These are phyloP conservation scores for Oreochromis tanganicae DNA, from an alignment of 2,113 vertebrate species.

Conservation along the genomic window DNA sequence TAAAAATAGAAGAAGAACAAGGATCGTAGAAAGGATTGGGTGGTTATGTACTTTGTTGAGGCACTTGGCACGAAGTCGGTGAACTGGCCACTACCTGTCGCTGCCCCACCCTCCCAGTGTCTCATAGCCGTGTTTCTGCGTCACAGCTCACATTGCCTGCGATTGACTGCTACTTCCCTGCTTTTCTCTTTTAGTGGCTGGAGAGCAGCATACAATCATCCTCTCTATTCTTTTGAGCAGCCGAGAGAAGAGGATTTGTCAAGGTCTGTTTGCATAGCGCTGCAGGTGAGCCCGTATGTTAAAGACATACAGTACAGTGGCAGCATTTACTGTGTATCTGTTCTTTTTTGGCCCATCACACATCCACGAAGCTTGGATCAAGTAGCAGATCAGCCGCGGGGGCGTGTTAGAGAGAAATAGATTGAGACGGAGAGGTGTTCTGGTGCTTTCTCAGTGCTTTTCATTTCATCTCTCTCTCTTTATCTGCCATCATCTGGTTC, in stretches of 20 bases:
- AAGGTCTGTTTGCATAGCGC: neutral
- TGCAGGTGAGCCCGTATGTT: constrained; percentile 25
- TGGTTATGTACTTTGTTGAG: constrained; percentile 8
- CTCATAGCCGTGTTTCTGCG: constrained; percentile 11
- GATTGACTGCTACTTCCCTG: constrained; percentile 42
- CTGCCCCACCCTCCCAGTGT: constrained; percentile 48
- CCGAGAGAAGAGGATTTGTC: neutral
- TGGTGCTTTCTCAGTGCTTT: constrained; percentile 35
- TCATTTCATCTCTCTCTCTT: constrained; percentile 11
- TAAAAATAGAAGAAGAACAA: neutral
- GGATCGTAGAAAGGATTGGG: neutral
- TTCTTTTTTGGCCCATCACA: constrained; percentile 7
- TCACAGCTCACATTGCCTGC: constrained; percentile 36
- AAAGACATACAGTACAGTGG: neutral
- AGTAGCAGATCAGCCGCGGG: constrained; percentile 24
- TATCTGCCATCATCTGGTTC: neutral
- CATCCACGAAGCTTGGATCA: constrained; percentile 22
- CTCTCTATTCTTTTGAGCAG: neutral
- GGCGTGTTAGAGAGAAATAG: constrained; percentile 26
- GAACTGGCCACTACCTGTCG: constrained; percentile 60
- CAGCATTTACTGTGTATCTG: neutral
- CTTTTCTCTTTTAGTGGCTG: constrained; percentile 7
- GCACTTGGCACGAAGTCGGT: constrained; percentile 31
- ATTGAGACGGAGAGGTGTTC: neutral
- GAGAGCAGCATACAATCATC: neutral